phyloP scores from a whole-genome alignment of 2,113 vertebrate species.

The Lepidothrix coronata region DNA sequence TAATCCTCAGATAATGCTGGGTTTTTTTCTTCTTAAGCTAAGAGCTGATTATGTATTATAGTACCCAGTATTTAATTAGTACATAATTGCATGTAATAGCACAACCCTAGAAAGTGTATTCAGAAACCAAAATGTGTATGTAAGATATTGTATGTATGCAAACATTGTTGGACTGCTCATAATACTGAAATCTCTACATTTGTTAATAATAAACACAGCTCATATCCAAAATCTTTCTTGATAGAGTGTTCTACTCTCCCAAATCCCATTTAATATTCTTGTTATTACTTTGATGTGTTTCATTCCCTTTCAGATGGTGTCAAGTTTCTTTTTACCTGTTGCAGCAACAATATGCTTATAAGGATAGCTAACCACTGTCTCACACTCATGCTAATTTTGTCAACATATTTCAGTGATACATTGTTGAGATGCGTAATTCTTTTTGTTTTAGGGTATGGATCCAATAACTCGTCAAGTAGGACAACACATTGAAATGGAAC shows the following conservation, averaged over 20 bases:
- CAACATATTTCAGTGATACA: not conserved
- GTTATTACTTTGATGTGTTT: not conserved
- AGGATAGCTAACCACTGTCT: not conserved
- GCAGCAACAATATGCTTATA: not conserved
- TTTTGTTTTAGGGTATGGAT: conserved; percentile 89
- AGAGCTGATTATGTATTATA: not conserved
- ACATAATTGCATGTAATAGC: not conserved
- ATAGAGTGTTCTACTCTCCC: not conserved
- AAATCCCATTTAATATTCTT: not conserved
- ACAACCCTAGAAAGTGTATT: not conserved
- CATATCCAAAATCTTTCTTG: not conserved
- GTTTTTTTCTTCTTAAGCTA: not conserved
- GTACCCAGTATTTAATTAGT: not conserved
- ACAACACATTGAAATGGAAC: conserved; percentile 99
- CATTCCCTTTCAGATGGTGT: not conserved
- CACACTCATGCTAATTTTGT: not conserved
- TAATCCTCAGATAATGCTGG: not conserved
- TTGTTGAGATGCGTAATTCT: not conserved
- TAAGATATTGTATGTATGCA: not conserved
- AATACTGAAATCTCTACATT: not conserved
- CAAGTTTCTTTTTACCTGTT: not conserved
- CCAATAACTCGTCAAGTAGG: conserved; percentile 95
- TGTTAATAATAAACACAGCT: not conserved
- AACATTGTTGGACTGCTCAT: rapidly evolving
- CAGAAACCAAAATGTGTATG: not conserved